phyloP scores from a whole-genome alignment of 2,797 vertebrate species.

The Microchirus variegatus region DNA sequence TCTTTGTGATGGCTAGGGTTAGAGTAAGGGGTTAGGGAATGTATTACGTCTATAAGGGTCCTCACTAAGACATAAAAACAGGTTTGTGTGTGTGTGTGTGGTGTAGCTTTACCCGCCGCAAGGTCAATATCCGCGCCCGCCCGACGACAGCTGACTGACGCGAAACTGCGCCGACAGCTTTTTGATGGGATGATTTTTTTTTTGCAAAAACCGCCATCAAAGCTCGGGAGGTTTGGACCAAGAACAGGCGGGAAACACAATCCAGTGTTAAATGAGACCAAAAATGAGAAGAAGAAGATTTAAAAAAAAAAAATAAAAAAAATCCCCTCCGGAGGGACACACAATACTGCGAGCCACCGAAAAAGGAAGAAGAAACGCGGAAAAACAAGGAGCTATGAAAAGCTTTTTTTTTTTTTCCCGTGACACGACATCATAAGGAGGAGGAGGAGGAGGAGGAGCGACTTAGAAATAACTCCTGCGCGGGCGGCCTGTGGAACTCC shows the following conservation, averaged over 20 bases:
- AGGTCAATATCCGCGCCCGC: slow-evolving; percentile 70
- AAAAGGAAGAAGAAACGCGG: slow-evolving; percentile 44
- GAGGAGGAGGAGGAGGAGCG: slow-evolving; percentile 18
- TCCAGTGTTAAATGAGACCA: slow-evolving; percentile 66
- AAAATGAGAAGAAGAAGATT: slow-evolving; percentile 27
- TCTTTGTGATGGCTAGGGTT: too few species aligned
- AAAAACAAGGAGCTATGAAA: slow-evolving; percentile 59
- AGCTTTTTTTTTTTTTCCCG: too few species aligned
- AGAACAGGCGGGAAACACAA: slow-evolving; percentile 65
- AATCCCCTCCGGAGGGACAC: slow-evolving; percentile 26
- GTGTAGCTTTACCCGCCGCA: slow-evolving; percentile 60
- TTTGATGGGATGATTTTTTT: slow-evolving; percentile 73
- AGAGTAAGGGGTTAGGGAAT: too few species aligned
- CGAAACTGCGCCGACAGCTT: slow-evolving; percentile 68
- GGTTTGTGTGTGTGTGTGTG: not conserved
- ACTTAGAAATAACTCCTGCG: slow-evolving; percentile 28
- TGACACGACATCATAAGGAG: slow-evolving; percentile 6
- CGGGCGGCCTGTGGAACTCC: slow-evolving; percentile 16
- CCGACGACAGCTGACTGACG: slow-evolving; percentile 61
- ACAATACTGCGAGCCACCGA: slow-evolving; percentile 28
- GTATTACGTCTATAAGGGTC: too few species aligned
- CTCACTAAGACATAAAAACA: too few species aligned
- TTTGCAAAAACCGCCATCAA: slow-evolving; percentile 63
- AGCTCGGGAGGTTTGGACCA: slow-evolving; percentile 51
- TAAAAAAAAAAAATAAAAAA: slow-evolving; percentile 20